These are phyloP conservation scores for Phalera bucephala DNA, from an alignment of 2,888 invertebrate species.

Conservation along the genomic window DNA sequence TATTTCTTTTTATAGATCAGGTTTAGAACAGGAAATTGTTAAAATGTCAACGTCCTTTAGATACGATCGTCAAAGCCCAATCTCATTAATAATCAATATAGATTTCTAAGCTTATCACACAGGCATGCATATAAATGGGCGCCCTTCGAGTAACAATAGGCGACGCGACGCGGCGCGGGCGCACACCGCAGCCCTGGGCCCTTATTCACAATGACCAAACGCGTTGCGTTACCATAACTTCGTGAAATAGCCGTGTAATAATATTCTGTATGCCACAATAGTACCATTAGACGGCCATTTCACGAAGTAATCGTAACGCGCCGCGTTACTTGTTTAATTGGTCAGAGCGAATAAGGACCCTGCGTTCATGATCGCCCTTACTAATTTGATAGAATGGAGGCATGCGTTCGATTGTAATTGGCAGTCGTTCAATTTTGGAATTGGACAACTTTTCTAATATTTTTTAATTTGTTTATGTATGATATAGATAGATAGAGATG, in stretches of 20 bases:
- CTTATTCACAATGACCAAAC: no score
- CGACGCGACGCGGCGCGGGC: conserved; percentile 29
- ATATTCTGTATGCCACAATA: no score
- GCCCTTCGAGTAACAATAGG: conserved; percentile 36
- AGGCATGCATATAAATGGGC: conserved; percentile 44
- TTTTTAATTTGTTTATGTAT: no score
- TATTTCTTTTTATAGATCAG: neutral
- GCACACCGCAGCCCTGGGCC: no score
- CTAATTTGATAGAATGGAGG: conserved; percentile 22
- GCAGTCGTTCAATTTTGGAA: conserved; percentile 4
- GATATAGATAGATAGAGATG: no score
- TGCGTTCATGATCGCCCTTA: conserved; percentile 33
- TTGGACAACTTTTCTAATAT: no score
- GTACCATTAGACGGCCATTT: no score
- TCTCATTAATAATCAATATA: conserved; percentile 49
- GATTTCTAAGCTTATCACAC: conserved; percentile 33
- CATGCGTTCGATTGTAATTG: conserved; percentile 17
- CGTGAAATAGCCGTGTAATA: no score
- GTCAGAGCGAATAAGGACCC: no score
- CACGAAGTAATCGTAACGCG: no score
- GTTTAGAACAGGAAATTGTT: neutral
- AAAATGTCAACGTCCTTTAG: neutral
- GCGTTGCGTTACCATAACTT: no score
- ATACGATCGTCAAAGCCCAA: neutral
- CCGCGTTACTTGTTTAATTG: no score